Conservation (phyloP, 2,888 invertebrate genomes). For the Campopleginae sp. region DNA sequence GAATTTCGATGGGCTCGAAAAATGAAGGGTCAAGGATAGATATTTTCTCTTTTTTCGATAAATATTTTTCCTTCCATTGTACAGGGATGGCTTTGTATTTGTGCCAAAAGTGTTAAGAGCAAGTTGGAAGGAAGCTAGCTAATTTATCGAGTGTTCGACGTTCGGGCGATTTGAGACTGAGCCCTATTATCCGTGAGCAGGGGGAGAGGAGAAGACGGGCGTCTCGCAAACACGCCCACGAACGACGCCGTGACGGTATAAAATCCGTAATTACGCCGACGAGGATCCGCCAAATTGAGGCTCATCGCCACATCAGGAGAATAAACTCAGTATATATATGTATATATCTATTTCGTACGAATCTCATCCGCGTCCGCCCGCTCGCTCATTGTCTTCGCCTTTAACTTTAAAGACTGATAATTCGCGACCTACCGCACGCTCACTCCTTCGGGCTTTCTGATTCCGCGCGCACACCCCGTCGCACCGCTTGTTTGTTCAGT, state of each 20-base stretch:
- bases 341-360: background rate
- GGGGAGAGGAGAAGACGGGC: constrained; percentile 57
- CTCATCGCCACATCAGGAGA: constrained; percentile 58
- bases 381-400: constrained; percentile 66
- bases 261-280: constrained; percentile 69
- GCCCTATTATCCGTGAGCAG: constrained; percentile 60
- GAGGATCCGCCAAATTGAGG: constrained; percentile 68
- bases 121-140: constrained; percentile 73
- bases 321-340: background rate
- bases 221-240: constrained; percentile 64
- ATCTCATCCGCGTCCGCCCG: constrained; percentile 46
- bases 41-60: background rate
- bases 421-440: constrained; percentile 68
- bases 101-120: background rate
- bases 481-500: constrained; percentile 42
- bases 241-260: constrained; percentile 66
- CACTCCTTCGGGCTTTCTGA: constrained; percentile 27
- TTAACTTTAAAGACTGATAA: constrained; percentile 66
- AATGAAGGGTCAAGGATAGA: background rate
- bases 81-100: background rate
- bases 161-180: constrained; percentile 56
- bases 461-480: constrained; percentile 13
- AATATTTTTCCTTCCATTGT: background rate
- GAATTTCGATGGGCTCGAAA: constrained; percentile 10
- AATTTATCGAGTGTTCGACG: constrained; percentile 72